Evolutionary conservation across 2,888 invertebrate species (phyloP).

Genomic region (Lutraria lutraria): DNA sequence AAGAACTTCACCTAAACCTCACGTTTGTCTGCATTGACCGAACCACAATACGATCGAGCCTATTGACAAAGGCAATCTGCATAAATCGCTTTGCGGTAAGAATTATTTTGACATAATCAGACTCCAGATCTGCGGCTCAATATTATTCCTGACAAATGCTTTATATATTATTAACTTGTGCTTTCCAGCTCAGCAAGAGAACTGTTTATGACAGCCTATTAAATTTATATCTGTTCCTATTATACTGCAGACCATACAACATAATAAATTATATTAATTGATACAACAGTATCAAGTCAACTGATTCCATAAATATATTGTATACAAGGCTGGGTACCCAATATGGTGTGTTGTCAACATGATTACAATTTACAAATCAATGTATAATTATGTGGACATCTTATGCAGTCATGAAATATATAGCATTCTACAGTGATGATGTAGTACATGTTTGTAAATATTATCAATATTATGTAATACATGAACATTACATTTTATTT

Average conservation of each 20-base stretch:
- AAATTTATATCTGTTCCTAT: neutral
- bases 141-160: neutral
- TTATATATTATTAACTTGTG: neutral
- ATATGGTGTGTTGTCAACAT: neutral
- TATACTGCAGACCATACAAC: neutral
- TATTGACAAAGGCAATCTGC: neutral
- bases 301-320: neutral
- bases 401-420: too few species aligned
- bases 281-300: neutral
- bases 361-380: neutral
- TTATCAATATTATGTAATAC: too few species aligned
- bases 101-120: neutral
- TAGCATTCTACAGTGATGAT: too few species aligned
- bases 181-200: neutral
- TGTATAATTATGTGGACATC: too few species aligned
- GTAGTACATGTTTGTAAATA: too few species aligned
- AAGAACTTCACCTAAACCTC: neutral
- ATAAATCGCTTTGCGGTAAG: neutral
- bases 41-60: neutral
- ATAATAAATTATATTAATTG: neutral
- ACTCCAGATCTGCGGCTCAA: neutral
- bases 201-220: slow-evolving; percentile 3
- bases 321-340: neutral
- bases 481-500: too few species aligned
- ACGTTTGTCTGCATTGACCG: neutral